Evolutionary conservation across 92 coral and sea anemone species (phyloP).

Genomic region (Epizoanthus scotinus): DNA sequence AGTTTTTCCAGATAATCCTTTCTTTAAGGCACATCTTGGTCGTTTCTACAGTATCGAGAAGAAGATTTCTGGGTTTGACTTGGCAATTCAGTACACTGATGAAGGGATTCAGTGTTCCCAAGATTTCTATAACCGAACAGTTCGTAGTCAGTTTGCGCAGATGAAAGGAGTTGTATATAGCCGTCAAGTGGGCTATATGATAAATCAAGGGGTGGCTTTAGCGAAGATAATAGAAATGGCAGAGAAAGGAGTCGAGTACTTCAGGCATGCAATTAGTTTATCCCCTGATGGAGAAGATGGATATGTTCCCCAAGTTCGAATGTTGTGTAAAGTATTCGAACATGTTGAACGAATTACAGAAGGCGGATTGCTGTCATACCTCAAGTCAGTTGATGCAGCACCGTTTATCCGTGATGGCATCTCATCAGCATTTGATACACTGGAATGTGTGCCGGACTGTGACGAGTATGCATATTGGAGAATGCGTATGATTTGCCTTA

Average conservation of each 20-base stretch:
- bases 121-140: no score
- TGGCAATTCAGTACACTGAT: conserved; percentile 57
- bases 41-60: conserved; percentile 58
- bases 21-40: conserved; percentile 64
- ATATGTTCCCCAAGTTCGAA: conserved; percentile 65
- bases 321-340: conserved; percentile 67
- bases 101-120: conserved; percentile 59
- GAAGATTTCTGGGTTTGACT: conserved; percentile 42
- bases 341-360: conserved; percentile 34
- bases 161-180: conserved; percentile 77
- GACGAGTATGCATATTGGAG: conserved; percentile 50
- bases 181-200: conserved; percentile 54
- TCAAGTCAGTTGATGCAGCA: conserved; percentile 31
- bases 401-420: conserved; percentile 54
- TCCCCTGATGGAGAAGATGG: conserved; percentile 49
- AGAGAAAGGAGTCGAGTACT: conserved; percentile 58
- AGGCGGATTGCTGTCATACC: conserved; percentile 47
- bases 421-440: conserved; percentile 45
- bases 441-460: conserved; percentile 62
- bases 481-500: no score
- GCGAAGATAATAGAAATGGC: conserved; percentile 46
- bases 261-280: conserved; percentile 61
- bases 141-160: conserved; percentile 63
- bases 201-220: conserved; percentile 25
- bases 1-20: conserved; percentile 51